These are phyloP conservation scores for Oreortyx pictus DNA, from an alignment of 2,797 vertebrate species.

Conservation along the genomic window DNA sequence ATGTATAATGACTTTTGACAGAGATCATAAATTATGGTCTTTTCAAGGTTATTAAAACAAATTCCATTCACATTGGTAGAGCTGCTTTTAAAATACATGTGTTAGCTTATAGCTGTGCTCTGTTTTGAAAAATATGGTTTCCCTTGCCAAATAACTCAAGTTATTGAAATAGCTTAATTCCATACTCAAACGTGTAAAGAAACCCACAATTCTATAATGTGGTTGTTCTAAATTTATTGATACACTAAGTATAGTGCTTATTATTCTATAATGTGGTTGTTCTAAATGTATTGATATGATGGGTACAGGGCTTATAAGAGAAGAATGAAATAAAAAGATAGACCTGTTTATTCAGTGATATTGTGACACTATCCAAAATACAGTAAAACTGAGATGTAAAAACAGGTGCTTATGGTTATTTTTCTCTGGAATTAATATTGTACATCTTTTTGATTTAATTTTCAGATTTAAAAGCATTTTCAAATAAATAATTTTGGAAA, in stretches of 20 bases:
- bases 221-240: not conserved
- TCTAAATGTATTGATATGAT: not conserved
- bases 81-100: constrained; percentile 37
- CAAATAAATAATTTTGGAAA: not conserved
- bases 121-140: not conserved
- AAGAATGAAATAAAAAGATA: not conserved
- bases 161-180: constrained; percentile 7
- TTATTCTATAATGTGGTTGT: not conserved
- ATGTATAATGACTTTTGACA: constrained; percentile 51
- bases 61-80: constrained; percentile 23
- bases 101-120: not conserved
- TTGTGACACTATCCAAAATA: not conserved
- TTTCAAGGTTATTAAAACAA: constrained; percentile 61
- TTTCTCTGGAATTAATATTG: not conserved
- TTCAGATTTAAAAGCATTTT: not conserved
- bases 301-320: not conserved
- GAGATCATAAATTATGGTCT: constrained; percentile 50
- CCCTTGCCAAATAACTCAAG: not conserved
- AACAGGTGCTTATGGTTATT: rapidly evolving
- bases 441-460: not conserved
- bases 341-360: not conserved
- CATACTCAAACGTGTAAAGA: not conserved
- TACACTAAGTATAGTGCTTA: not conserved
- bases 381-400: not conserved
- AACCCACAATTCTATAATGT: not conserved